These are phyloP conservation scores for Danionella cerebrum DNA, from an alignment of 2,113 vertebrate species.

Conservation along the genomic window DNA sequence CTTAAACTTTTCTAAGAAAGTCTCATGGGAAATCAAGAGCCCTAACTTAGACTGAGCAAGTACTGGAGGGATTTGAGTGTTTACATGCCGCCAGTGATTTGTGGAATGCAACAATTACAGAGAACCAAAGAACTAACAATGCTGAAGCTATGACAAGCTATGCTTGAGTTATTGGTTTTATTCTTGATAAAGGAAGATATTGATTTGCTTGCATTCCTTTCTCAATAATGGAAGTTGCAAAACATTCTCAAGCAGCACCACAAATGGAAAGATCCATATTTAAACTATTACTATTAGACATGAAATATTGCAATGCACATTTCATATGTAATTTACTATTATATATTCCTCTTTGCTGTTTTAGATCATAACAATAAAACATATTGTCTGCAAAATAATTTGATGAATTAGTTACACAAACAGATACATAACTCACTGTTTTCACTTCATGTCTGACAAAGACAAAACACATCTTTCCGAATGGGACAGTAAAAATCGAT, in stretches of 20 bases:
- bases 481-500: conserved; percentile 1
- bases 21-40: conserved; percentile 6
- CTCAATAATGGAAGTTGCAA: no score
- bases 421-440: conserved; percentile 4
- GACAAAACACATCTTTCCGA: not conserved
- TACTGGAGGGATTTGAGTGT: not conserved
- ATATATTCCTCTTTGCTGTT: no score
- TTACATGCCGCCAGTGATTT: not conserved
- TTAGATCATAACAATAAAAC: no score
- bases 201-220: not conserved
- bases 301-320: not conserved
- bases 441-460: not conserved
- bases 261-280: no score
- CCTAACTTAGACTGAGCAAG: not conserved
- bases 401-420: conserved; percentile 5
- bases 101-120: not conserved
- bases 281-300: not conserved
- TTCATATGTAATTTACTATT: no score
- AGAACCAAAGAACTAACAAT: not conserved
- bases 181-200: no score
- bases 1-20: not conserved
- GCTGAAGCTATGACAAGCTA: not conserved
- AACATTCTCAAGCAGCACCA: no score
- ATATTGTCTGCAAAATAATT: not conserved
- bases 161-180: not conserved